Evolutionary conservation across 2,113 vertebrate species (phyloP), one percentile per base, ranked within the genome.

Genomic region (Megaceryle maxima): DNA sequence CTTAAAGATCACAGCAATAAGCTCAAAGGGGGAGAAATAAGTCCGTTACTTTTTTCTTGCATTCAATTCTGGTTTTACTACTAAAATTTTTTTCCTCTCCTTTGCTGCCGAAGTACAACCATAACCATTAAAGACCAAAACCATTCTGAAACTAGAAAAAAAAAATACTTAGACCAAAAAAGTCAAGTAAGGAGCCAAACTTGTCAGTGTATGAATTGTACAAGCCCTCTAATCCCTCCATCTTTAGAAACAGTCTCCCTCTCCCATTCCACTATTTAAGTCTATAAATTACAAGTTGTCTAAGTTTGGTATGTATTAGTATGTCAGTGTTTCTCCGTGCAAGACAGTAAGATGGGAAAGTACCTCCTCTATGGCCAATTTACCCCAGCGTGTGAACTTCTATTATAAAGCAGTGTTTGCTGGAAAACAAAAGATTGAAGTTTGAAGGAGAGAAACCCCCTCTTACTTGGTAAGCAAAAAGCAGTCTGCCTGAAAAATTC

Each of bases 1-100:
- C 96, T 95, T 28, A 79, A 97, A 98, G 96, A 97, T 98, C 91
- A 97, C 96, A 97, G 96, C 97, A 97, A 98, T 98, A 98, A 93
- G 96, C 96, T 97, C 92, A 95, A 90, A 96, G 87, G 80, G 95
- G 91, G 92, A 88, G 94, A 97, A 96, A 90, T 80, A 93, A 94
- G 87, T 68, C 67, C 63, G 68, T 94, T 97, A 84, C 89, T 94
- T 94, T 89, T 83, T 66, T 66, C 59, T 93, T 88, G 56, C 92
- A 56, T 97, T 94, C 96, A 92, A 69, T 97, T 97, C 83, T 95
- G 82, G 89, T 91, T 64, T 98, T 97, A 97, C 51, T 95, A 91
- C 92, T 97, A 77, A 96, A 96, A 97, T 77, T 88, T 82, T 73
- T 96, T 97, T 93, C 91, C 93, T 87, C 93, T 94, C 60, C 91